A percentile compares a stretch with the other conserved stretches of the same genome.
phyloP scores from a whole-genome alignment of 2,797 vertebrate genomes.

The Lemur catta region DNA sequence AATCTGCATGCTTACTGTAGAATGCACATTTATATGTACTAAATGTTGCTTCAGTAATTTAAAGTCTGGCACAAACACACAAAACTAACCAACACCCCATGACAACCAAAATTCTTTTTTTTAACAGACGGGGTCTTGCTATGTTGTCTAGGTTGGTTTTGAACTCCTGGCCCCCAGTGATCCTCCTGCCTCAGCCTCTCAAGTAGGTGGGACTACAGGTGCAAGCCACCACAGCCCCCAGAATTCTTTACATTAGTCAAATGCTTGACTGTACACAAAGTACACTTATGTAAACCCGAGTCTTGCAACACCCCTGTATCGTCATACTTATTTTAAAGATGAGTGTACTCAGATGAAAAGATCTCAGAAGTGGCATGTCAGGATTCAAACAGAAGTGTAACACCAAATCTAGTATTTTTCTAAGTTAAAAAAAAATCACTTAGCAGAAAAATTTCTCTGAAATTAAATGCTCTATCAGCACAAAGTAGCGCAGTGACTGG shows the following conservation, averaged over 20 bases:
- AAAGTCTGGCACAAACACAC: conserved; percentile 38
- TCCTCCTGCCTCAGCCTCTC: neutral
- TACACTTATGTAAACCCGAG: neutral
- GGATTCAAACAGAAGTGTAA: neutral
- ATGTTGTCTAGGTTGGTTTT: neutral
- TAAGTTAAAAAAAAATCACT: conserved; percentile 6
- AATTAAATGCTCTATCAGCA: neutral
- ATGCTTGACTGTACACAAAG: conserved; percentile 29
- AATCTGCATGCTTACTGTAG: conserved; percentile 49
- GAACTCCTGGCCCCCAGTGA: neutral
- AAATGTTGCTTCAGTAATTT: conserved; percentile 54
- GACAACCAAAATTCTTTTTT: conserved; percentile 41
- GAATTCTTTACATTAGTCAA: conserved; percentile 44
- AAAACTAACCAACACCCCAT: conserved; percentile 47
- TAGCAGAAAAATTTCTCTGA: neutral
- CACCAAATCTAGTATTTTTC: neutral
- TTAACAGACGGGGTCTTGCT: neutral
- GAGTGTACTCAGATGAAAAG: conserved; percentile 20
- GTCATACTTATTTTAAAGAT: neutral
- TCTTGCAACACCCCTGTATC: neutral
- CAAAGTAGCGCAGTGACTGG: neutral
- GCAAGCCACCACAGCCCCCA: neutral
- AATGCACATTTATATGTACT: conserved; percentile 37
- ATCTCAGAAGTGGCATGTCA: neutral
- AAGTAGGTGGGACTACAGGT: neutral